A percentile compares a stretch with the other conserved stretches of the same genome.
Conservation (phyloP, 35 echinoderm and acorn worm species). For the Apostichopus parvimensis region DNA sequence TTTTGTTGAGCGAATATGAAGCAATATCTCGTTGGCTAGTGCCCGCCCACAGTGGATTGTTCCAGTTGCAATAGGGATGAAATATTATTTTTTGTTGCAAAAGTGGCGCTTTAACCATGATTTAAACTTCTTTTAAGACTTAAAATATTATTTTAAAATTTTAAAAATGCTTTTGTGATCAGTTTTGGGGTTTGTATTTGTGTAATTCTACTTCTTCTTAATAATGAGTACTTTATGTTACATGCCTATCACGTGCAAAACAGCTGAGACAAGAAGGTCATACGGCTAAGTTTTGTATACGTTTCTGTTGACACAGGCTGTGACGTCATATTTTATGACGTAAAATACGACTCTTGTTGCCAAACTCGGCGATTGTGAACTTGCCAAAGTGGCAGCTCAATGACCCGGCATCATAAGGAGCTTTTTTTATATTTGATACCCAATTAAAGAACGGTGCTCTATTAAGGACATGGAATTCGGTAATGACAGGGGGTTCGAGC, state of each 20-base stretch:
- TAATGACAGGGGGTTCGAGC: too few relatives aligned
- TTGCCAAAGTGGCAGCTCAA: too few relatives aligned
- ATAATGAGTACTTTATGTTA: not conserved
- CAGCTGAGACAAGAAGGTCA: slow-evolving; percentile 29
- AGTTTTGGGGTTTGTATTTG: too few relatives aligned
- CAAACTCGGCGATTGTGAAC: too few relatives aligned
- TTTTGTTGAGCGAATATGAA: slow-evolving; percentile 24
- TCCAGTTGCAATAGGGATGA: not conserved
- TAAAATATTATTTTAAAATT: too few relatives aligned
- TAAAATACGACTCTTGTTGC: not conserved
- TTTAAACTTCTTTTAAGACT: too few relatives aligned
- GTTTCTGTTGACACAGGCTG: slow-evolving; percentile 17
- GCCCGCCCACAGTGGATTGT: slow-evolving; percentile 26
- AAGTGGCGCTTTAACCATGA: not conserved
- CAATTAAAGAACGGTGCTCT: too few relatives aligned
- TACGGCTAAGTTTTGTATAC: not conserved
- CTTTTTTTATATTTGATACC: too few relatives aligned
- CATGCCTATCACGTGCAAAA: slow-evolving; percentile 33
- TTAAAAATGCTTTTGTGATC: too few relatives aligned
- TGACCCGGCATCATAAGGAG: too few relatives aligned
- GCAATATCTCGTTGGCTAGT: slow-evolving; percentile 25
- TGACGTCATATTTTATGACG: slow-evolving; percentile 17
- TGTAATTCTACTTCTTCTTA: too few relatives aligned
- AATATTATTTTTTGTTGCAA: not conserved
- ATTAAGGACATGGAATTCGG: too few relatives aligned